Evolutionary conservation across 1,140 invertebrate genomes (phyloP), one percentile per base, ranked within the genome.

Genomic region (Hyposmocoma kahamanoa): DNA sequence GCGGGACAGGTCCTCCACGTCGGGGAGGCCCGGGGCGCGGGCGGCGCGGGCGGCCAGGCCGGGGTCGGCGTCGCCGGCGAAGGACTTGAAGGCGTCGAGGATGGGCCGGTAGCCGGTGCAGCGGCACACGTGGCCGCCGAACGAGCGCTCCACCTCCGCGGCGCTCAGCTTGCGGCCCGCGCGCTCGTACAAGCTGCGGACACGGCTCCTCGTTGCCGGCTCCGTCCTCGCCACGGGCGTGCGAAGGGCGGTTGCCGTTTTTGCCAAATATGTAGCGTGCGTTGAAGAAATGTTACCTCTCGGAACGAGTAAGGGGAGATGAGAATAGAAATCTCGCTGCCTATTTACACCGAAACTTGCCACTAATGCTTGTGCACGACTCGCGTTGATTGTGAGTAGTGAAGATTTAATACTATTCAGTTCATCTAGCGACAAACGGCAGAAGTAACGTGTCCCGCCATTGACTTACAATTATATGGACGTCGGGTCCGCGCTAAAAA

Each of bases 101-200:
- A 96, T 96, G 1, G 95, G 92, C 44, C 95, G 81, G 69, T 96
- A 97, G 0, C 95, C 95, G 0, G 95, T 97, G 68, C 95, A 97
- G 6, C 95, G 89, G 49, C 95, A 97, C 28, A 96, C 89, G 71
- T 96, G 96, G 34, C 95, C 91, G 1, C 92, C 92, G 58, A 95
- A 92, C 0, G 90, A 89, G 62, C 93, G 89, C 61, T 95, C 93
- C 19, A 95, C 87, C 60, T 93, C 86, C 32, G 88, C 70, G 87
- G 89, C 90, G 1, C 87, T 91, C 10, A 91, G 59, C 11, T 46
- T 67, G 1, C 61, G 53, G 0, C 59, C 51, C 9, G 59, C 52
- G 11, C 56, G 50, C 32, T 74, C 54, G 42, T 62, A 67, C 22
- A 81, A 50, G 42, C 77, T 81, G 44, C 11, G 59, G 60, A 36